Evolutionary conservation across 2,888 invertebrate genomes (phyloP).

Genomic region (Xanthia icteritia): DNA sequence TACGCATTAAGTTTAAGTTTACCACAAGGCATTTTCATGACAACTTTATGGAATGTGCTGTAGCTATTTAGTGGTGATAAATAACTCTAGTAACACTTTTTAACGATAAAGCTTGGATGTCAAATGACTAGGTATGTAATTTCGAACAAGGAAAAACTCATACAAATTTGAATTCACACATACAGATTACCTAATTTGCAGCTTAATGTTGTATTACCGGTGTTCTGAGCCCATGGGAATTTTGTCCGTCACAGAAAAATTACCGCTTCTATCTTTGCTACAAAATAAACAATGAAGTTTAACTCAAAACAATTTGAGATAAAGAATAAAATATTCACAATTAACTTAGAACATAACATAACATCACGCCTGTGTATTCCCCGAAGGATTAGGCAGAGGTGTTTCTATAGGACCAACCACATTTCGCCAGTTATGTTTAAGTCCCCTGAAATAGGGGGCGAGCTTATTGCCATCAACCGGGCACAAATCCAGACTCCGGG

Average conservation of each 20-base stretch:
- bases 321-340: conserved; percentile 58
- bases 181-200: conserved; percentile 87
- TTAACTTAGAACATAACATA: conserved; percentile 17
- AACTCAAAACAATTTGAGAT: conserved; percentile 74
- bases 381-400: too few relatives aligned
- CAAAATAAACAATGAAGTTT: conserved; percentile 80
- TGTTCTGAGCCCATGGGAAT: conserved; percentile 82
- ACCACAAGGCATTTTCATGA: conserved; percentile 24
- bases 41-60: conserved; percentile 48
- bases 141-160: conserved; percentile 73
- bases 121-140: conserved; percentile 65
- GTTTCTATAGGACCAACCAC: too few relatives aligned
- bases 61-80: conserved; percentile 37
- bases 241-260: conserved; percentile 69
- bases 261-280: conserved; percentile 69
- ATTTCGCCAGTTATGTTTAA: too few relatives aligned
- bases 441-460: too few relatives aligned
- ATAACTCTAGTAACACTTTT: conserved; percentile 51
- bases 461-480: too few relatives aligned
- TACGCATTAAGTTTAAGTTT: conserved; percentile 32
- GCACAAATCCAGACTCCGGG: too few relatives aligned
- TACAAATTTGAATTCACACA: conserved; percentile 84
- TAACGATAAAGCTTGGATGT: conserved; percentile 74
- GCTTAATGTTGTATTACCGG: conserved; percentile 83
- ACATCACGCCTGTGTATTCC: too few relatives aligned